phyloP scores from a whole-genome alignment of 2,888 invertebrate species.

The Drosophila mulleri region DNA sequence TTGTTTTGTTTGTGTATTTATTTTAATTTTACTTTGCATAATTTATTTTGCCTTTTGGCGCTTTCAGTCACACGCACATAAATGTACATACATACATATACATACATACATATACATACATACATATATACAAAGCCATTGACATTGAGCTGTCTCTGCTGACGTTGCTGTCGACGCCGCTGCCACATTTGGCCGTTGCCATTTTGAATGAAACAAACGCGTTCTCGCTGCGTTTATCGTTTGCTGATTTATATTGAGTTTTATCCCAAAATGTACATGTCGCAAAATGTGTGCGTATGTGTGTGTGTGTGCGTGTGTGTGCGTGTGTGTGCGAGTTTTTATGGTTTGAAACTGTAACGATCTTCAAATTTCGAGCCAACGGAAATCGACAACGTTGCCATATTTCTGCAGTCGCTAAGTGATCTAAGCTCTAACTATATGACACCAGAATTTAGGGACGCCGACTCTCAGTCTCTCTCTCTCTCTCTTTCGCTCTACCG shows the following conservation, averaged over 20 bases:
- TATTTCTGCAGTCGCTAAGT: slow-evolving; percentile 37
- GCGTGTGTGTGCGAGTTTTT: slow-evolving; percentile 25
- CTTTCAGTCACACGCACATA: slow-evolving; percentile 37
- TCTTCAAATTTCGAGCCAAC: slow-evolving; percentile 58
- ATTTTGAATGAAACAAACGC: slow-evolving; percentile 59
- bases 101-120: neutral
- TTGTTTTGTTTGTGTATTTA: slow-evolving; percentile 19
- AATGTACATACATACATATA: slow-evolving; percentile 19
- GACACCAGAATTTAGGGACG: slow-evolving; percentile 27
- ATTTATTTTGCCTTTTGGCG: slow-evolving; percentile 61
- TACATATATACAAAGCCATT: slow-evolving; percentile 66
- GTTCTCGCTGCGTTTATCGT: slow-evolving; percentile 16
- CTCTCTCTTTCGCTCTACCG: neutral
- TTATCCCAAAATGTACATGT: slow-evolving; percentile 70
- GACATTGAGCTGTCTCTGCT: slow-evolving; percentile 72
- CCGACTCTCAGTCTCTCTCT: neutral
- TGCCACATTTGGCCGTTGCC: slow-evolving; percentile 73
- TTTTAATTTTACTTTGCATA: slow-evolving; percentile 61
- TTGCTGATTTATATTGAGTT: slow-evolving; percentile 52
- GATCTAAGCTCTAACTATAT: slow-evolving; percentile 24
- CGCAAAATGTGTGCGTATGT: slow-evolving; percentile 32
- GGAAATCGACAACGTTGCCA: slow-evolving; percentile 71
- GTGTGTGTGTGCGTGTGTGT: slow-evolving; percentile 20
- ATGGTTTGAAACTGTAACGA: slow-evolving; percentile 68
- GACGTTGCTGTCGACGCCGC: slow-evolving; percentile 34